Evolutionary conservation across 2,797 vertebrate species (phyloP).

Genomic region (Myotis daubentonii): DNA sequence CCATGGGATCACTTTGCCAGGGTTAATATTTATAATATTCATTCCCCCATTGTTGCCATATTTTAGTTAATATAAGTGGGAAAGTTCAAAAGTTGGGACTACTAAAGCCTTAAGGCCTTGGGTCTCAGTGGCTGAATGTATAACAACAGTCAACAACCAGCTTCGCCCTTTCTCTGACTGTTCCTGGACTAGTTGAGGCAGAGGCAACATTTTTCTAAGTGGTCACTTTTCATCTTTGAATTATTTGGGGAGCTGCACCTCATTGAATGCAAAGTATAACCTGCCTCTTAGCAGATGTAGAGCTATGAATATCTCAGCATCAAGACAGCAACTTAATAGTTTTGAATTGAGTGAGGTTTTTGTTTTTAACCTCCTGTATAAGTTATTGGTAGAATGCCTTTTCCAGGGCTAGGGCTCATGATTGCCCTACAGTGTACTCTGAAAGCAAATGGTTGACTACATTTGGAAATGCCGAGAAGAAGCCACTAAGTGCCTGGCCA

Average conservation of each 20-base stretch:
- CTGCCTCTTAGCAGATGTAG: slow-evolving; percentile 12
- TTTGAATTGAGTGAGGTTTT: background rate
- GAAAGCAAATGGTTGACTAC: slow-evolving; percentile 47
- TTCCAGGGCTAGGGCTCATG: background rate
- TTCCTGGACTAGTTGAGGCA: background rate
- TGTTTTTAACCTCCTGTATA: slow-evolving; percentile 36
- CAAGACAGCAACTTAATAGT: slow-evolving; percentile 1
- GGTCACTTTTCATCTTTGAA: slow-evolving; percentile 30
- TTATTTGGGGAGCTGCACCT: slow-evolving; percentile 7
- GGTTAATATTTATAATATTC: background rate
- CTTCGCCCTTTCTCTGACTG: slow-evolving; percentile 25
- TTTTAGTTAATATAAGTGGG: slow-evolving; percentile 26
- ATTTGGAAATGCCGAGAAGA: background rate
- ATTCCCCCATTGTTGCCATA: background rate
- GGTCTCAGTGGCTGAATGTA: background rate
- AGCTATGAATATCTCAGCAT: background rate
- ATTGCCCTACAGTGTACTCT: background rate
- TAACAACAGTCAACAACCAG: background rate
- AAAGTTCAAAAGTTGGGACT: slow-evolving; percentile 1
- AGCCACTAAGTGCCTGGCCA: background rate
- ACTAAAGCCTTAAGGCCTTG: background rate
- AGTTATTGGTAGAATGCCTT: slow-evolving; percentile 14
- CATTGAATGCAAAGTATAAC: background rate
- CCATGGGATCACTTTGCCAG: background rate
- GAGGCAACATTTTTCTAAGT: background rate